A percentile compares a stretch with the other conserved stretches of the same genome.
These are phyloP conservation scores for Melanogrammus aeglefinus DNA, from an alignment of 2,797 vertebrate species.

Conservation along the genomic window DNA sequence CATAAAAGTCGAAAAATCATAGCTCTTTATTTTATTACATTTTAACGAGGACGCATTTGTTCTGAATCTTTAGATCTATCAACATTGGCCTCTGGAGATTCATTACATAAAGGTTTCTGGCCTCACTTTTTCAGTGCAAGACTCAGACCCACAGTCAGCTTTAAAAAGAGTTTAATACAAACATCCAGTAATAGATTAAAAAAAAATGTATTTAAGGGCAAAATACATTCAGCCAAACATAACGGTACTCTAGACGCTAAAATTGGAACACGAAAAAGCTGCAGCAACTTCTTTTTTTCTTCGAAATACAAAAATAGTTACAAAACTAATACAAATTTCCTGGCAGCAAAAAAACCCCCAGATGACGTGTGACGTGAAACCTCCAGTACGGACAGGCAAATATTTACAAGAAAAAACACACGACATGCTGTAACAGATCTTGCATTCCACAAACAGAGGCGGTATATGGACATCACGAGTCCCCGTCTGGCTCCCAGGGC, in stretches of 20 bases:
- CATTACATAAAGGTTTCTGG: neutral
- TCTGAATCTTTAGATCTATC: no score
- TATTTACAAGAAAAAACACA: slow-evolving; percentile 51
- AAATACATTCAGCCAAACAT: neutral
- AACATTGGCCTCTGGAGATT: neutral
- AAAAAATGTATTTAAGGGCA: neutral
- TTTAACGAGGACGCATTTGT: no score
- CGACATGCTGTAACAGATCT: slow-evolving; percentile 19
- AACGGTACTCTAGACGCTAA: neutral
- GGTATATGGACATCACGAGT: slow-evolving; percentile 66
- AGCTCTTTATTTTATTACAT: no score
- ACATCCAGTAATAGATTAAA: neutral
- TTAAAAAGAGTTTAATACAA: neutral
- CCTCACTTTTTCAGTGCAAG: neutral
- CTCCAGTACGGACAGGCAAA: neutral
- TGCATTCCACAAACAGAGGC: neutral
- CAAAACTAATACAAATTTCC: neutral
- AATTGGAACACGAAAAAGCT: neutral
- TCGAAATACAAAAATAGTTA: neutral
- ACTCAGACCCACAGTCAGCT: neutral
- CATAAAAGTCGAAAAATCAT: no score
- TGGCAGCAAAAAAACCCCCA: neutral
- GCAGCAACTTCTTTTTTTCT: neutral
- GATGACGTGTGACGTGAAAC: neutral
- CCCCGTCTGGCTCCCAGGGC: slow-evolving; percentile 80